These are phyloP conservation scores for Psococerastis gibbosa DNA, from an alignment of 2,888 invertebrate species.

Conservation along the genomic window DNA sequence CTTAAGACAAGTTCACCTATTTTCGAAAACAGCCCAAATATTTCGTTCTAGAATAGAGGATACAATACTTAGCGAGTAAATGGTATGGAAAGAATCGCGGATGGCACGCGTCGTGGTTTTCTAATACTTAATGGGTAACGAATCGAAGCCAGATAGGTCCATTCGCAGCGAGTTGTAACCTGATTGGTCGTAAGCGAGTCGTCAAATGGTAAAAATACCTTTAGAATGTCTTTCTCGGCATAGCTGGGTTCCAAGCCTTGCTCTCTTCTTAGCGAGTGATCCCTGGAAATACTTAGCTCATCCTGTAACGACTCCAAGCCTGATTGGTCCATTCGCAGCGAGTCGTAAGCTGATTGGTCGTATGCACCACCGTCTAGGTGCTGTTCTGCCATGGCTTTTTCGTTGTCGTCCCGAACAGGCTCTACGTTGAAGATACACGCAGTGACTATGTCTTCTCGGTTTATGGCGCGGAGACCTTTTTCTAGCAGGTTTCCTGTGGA, in stretches of 20 bases:
- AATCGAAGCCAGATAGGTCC: constrained; percentile 36
- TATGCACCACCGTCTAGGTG: constrained; percentile 34
- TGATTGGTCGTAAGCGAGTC: constrained; percentile 22
- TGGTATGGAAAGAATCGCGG: too few species aligned
- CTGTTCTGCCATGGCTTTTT: constrained; percentile 40
- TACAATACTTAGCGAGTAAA: too few species aligned
- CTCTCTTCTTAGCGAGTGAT: constrained; percentile 48
- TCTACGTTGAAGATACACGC: constrained; percentile 47
- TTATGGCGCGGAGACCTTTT: constrained; percentile 64
- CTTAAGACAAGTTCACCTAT: too few species aligned
- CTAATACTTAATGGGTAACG: too few species aligned
- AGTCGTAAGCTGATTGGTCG: constrained; percentile 29
- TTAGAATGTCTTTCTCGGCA: constrained; percentile 48
- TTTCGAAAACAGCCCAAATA: too few species aligned
- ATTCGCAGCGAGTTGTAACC: constrained; percentile 33
- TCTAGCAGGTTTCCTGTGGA: constrained; percentile 48
- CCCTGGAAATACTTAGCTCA: constrained; percentile 51
- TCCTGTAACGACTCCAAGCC: constrained; percentile 47
- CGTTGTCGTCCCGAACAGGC: constrained; percentile 32
- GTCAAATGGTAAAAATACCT: constrained; percentile 31
- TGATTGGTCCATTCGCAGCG: constrained; percentile 31
- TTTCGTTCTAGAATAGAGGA: too few species aligned
- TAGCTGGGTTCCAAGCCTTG: constrained; percentile 30
- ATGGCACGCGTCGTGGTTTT: too few species aligned
- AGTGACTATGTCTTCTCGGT: constrained; percentile 78